Evolutionary conservation across 2,113 vertebrate genomes (phyloP), one percentile per base, ranked within the genome.

Genomic region (Dolichallabes microphthalmus): DNA sequence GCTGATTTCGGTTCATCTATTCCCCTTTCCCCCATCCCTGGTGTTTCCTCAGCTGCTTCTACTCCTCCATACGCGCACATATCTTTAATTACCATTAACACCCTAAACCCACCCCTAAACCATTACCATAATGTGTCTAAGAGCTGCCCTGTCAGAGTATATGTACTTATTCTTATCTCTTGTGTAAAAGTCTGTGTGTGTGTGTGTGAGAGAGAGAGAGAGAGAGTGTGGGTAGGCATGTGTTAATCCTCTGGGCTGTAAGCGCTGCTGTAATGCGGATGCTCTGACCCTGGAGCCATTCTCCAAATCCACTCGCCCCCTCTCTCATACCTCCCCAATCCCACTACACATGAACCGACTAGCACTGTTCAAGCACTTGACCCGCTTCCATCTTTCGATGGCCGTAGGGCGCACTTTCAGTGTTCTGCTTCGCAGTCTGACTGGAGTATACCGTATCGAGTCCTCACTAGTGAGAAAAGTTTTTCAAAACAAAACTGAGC

Each of bases 141-240:
- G 83, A 76, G 74, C 52, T 79, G 63, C 75, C 32, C 30, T 69
- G 83, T 50, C 4, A 32, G 53, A 80, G 63, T n/a, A 1, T 68
- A 13, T 20, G 53, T 58, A 57, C 63, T 32, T 32, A 30, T 79
- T 32, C 52, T 66, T 66, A 63, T 68, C 32, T 25, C 25, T 55
- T 50, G 73, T 86, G 81, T 90, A 91, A 61, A 86, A 86, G n/a
- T 53, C 13, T 53, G 73, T 75, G 74, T 76, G n/a, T 92, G 87
- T 68, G 84, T 76, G 0, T 30, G 35, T 22, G 71, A 45, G 71
- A 27, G 50, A 85, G 85, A 82, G 30, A 88, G 71, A 45, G 66
- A 27, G 55, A 85, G 85, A 82, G 30, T 86, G 71, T 14, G 25
- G 85, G 82, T 4, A 77, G 58, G 66, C 45, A 45, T 50, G 61